phyloP scores from a whole-genome alignment of 2,888 invertebrate species.

The Heliconius erato region DNA sequence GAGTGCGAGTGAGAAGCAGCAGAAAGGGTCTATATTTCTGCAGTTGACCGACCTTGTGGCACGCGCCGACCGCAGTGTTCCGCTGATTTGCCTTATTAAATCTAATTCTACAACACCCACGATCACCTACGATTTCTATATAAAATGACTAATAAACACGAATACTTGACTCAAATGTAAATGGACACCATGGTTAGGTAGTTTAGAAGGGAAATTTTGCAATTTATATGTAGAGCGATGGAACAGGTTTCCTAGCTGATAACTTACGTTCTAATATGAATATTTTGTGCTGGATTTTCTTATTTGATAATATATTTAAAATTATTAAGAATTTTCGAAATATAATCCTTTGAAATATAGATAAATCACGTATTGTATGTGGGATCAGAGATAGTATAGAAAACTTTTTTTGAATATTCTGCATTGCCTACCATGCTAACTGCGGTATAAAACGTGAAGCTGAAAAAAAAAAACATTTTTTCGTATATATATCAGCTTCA shows the following conservation, averaged over 20 bases:
- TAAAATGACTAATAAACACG: conserved; percentile 52
- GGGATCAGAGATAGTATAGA: too few species aligned
- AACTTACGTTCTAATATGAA: conserved; percentile 24
- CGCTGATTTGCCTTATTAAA: conserved; percentile 76
- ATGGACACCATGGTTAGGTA: conserved; percentile 42
- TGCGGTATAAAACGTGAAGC: too few species aligned
- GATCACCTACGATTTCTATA: conserved; percentile 53
- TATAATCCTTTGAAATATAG: not conserved
- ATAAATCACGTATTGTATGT: not conserved
- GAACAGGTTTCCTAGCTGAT: conserved; percentile 10
- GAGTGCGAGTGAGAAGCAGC: conserved; percentile 69
- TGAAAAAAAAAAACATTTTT: too few species aligned
- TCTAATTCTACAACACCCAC: conserved; percentile 64
- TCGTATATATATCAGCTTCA: too few species aligned
- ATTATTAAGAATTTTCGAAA: not conserved
- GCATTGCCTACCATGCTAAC: too few species aligned
- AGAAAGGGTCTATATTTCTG: conserved; percentile 66
- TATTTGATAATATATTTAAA: not conserved
- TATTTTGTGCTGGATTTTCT: conserved; percentile 6
- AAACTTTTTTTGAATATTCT: too few species aligned
- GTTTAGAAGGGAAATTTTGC: conserved; percentile 62
- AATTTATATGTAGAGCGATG: conserved; percentile 55
- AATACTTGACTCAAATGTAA: conserved; percentile 45
- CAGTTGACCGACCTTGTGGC: conserved; percentile 82
- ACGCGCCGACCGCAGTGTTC: conserved; percentile 74